A percentile compares a stretch with the other conserved stretches of the same genome.
These are phyloP conservation scores for Pomacea canaliculata DNA, from an alignment of 2,888 invertebrate species.

Conservation along the genomic window DNA sequence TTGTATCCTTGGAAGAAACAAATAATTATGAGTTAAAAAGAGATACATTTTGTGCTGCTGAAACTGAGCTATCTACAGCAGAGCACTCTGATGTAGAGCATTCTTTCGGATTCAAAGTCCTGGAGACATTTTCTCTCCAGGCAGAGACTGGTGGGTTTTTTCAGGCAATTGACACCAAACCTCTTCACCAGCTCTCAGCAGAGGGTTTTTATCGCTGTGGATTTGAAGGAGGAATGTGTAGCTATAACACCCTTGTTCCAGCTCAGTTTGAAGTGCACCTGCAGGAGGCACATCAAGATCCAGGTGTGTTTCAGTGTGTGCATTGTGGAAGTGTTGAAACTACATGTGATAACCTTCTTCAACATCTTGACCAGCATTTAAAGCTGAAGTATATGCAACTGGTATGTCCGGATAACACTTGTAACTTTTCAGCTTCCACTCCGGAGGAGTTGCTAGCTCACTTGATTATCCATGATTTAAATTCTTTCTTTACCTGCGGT, in stretches of 20 bases:
- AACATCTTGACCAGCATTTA: constrained; percentile 14
- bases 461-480: not conserved
- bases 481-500: not conserved
- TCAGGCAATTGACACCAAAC: not conserved
- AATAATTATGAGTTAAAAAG: not conserved
- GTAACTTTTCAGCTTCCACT: not conserved
- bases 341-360: not conserved
- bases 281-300: constrained; percentile 1
- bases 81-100: not conserved
- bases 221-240: not conserved
- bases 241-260: not conserved
- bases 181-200: not conserved
- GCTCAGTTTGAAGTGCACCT: constrained; percentile 12
- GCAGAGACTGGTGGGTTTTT: not conserved
- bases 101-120: not conserved
- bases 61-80: not conserved
- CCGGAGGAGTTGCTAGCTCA: constrained; percentile 3
- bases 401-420: not conserved
- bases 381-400: not conserved
- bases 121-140: constrained; percentile 14
- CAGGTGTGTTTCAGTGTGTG: constrained; percentile 3
- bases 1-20: not conserved
- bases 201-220: constrained; percentile 14
- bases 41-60: too few relatives aligned
- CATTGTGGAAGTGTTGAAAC: constrained; percentile 14